These are phyloP conservation scores for Chaetodon trifascialis DNA, from an alignment of 2,113 vertebrate species.

Conservation along the genomic window DNA sequence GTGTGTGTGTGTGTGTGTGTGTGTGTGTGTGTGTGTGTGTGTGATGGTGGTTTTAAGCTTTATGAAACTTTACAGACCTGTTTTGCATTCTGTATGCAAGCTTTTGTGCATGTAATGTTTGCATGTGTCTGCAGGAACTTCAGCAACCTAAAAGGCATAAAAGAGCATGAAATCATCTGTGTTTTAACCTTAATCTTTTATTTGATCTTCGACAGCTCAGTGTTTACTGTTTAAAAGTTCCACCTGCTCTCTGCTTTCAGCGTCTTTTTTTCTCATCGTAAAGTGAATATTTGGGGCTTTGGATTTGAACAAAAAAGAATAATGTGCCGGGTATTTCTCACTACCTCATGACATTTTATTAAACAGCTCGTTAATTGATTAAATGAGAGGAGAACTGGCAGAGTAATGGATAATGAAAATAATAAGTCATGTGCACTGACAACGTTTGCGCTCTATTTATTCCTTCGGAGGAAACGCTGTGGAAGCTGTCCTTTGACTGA, in stretches of 20 bases:
- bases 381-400: too few species aligned
- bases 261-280: too few species aligned
- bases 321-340: too few species aligned
- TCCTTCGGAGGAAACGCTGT: neutral
- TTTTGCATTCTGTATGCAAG: conserved; percentile 9
- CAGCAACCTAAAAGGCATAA: neutral
- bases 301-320: too few species aligned
- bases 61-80: conserved; percentile 19
- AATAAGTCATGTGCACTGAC: neutral
- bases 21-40: neutral
- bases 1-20: neutral
- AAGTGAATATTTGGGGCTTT: too few species aligned
- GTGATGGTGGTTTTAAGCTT: conserved; percentile 3
- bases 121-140: neutral
- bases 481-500: neutral
- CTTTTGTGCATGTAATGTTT: neutral
- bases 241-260: too few species aligned
- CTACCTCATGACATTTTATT: too few species aligned
- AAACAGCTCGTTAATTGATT: too few species aligned
- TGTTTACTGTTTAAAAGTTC: too few species aligned
- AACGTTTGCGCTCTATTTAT: neutral
- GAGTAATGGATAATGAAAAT: too few species aligned
- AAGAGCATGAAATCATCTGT: neutral
- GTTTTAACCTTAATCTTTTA: too few species aligned
- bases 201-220: too few species aligned